Evolutionary conservation across 1,140 invertebrate genomes (phyloP).

Genomic region (Drosophila kanapiae): DNA sequence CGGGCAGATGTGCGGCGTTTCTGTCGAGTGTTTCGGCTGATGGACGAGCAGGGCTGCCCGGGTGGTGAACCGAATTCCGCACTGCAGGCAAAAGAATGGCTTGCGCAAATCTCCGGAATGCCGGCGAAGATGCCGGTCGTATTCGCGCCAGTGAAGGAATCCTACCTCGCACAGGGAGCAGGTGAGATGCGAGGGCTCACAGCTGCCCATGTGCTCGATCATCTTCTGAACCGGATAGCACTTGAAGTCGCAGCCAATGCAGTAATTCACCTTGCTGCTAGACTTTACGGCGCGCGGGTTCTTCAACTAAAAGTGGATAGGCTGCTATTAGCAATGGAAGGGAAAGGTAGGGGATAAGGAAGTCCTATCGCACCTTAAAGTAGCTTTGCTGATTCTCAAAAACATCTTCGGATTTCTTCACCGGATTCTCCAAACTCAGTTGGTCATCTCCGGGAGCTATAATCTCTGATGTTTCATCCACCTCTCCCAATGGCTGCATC

Average conservation of each 20-base stretch:
- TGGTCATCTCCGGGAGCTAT: slow-evolving; percentile 19
- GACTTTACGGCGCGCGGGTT: slow-evolving; percentile 67
- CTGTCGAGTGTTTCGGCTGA: slow-evolving; percentile 87
- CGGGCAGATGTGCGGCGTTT: slow-evolving; percentile 87
- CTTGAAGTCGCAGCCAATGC: slow-evolving; percentile 84
- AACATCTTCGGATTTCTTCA: slow-evolving; percentile 55
- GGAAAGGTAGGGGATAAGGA: too few species aligned
- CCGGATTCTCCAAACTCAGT: slow-evolving; percentile 18
- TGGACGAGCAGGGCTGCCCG: slow-evolving; percentile 86
- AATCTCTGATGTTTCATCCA: slow-evolving; percentile 13
- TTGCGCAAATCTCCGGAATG: slow-evolving; percentile 85
- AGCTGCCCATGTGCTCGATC: slow-evolving; percentile 85
- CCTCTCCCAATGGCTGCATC: slow-evolving; percentile 50
- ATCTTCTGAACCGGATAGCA: slow-evolving; percentile 85
- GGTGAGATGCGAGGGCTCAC: slow-evolving; percentile 85
- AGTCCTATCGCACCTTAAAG: slow-evolving; percentile 62
- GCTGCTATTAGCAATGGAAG: not conserved
- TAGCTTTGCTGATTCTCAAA: slow-evolving; percentile 76
- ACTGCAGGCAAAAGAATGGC: slow-evolving; percentile 87
- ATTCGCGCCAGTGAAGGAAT: slow-evolving; percentile 84
- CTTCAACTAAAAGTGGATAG: slow-evolving; percentile 46
- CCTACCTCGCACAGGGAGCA: slow-evolving; percentile 86
- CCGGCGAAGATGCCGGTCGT: slow-evolving; percentile 85
- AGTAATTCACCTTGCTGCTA: slow-evolving; percentile 84
- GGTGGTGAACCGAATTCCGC: slow-evolving; percentile 86